Base-by-base conservation (phyloP, 2,797 vertebrate species). In the Picus viridis region DNA sequence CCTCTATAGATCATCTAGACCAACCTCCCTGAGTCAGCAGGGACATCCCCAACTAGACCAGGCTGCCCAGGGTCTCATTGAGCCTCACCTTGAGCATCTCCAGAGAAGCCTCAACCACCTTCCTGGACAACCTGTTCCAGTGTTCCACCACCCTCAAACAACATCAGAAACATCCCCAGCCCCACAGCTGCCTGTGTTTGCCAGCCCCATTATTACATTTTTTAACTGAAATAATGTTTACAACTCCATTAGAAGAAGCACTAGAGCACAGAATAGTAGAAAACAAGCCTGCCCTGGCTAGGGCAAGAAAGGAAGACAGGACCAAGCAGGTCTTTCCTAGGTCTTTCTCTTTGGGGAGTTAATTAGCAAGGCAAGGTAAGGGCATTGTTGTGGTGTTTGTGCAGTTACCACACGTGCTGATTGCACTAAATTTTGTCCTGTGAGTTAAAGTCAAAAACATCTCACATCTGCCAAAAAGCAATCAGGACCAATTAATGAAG, bases 401-500 rank as follows among this genome's bases (percentile, higher is more conserved):
- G 88, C 90, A 74, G 84, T 83, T 88, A 53, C 57, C 83, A 74
- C 67, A 30, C 57, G 74, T 0, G 0, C 87, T 88, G 68, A 61
- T 88, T 84, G 91, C 89, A 92, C 73, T 91, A 79, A 91, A 80
- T 93, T 94, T 75, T 92, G 86, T 89, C 88, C 94, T 82, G 86
- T 68, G 26, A 7, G 59, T 67, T 92, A 41, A 94, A 96, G 95
- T 96, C 90, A 93, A 82, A 96, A 94, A 61, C 92, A 80, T 88
- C 86, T 91, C 54, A 0, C 91, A 95, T 92, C 90, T 20, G 69
- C 90, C 91, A 84, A 91, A 95, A 94, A 83, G 95, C 89, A 83
- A 94, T 97, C 95, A 95, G 81, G 87, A 88, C 91, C 95, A 96
- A 95, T 96, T 96, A 97, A 97, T 94, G 92, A 96, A 94, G 93